Percentiles rank a stretch among this genome's conserved stretches.
phyloP scores from a whole-genome alignment of 2,888 invertebrate genomes.

The Rhagonycha fulva region DNA sequence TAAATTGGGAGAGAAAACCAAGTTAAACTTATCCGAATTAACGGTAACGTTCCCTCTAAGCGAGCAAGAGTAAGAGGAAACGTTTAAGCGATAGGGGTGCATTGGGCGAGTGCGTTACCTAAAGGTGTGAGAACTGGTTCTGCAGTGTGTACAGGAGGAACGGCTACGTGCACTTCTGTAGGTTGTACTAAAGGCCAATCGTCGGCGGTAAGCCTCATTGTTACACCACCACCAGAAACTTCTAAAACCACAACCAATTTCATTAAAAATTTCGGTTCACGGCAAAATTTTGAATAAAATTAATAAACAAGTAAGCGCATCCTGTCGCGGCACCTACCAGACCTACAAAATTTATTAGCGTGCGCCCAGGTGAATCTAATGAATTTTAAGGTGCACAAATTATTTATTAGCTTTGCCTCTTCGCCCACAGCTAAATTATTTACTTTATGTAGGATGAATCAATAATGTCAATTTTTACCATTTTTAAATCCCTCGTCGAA shows the following conservation, averaged over 20 bases:
- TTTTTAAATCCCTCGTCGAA: no score
- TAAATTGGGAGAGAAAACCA: slow-evolving; percentile 40
- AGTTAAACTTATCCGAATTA: neutral
- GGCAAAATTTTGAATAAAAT: neutral
- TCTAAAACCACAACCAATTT: slow-evolving; percentile 34
- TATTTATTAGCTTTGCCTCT: neutral
- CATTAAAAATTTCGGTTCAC: slow-evolving; percentile 16
- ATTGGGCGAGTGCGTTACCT: slow-evolving; percentile 56
- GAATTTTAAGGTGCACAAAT: neutral
- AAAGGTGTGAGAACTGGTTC: slow-evolving; percentile 78
- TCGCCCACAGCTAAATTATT: no score
- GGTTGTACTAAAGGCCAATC: slow-evolving; percentile 69
- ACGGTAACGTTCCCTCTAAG: neutral
- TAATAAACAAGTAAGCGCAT: neutral
- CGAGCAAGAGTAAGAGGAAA: neutral
- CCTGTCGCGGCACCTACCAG: neutral
- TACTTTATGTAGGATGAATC: no score
- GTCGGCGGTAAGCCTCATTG: slow-evolving; percentile 62
- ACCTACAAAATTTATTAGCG: neutral
- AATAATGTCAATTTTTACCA: no score
- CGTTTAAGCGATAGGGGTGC: neutral
- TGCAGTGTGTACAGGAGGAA: slow-evolving; percentile 74
- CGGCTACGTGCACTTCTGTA: slow-evolving; percentile 73
- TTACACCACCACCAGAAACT: slow-evolving; percentile 54
- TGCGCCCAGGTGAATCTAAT: neutral